phyloP scores from a whole-genome alignment of 1,140 invertebrate species.

The Leptinotarsa defecta region DNA sequence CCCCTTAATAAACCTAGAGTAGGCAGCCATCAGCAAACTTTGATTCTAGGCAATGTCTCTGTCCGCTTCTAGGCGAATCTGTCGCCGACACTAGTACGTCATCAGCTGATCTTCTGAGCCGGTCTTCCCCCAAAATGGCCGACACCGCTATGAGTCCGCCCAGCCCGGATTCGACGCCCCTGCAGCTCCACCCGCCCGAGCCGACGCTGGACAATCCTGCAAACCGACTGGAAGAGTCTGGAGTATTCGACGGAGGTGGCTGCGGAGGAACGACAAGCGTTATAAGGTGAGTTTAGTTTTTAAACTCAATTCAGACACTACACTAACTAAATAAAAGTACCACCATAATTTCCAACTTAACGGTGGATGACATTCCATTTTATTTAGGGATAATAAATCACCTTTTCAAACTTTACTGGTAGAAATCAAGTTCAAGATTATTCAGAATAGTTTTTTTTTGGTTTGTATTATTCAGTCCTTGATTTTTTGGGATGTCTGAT shows the following conservation, averaged over 20 bases:
- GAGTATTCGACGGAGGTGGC: conserved; percentile 52
- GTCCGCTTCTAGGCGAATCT: conserved; percentile 73
- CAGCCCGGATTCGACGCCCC: conserved; percentile 51
- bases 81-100: conserved; percentile 88
- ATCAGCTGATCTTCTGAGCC: conserved; percentile 80
- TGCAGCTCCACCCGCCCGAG: conserved; percentile 41
- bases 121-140: conserved; percentile 72
- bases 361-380: too few relatives aligned
- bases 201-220: conserved; percentile 47
- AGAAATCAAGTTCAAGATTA: too few relatives aligned
- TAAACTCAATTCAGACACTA: too few relatives aligned
- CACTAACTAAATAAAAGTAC: too few relatives aligned
- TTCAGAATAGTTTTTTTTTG: too few relatives aligned
- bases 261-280: conserved; percentile 46
- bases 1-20: conserved; percentile 41
- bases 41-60: conserved; percentile 54
- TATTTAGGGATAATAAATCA: too few relatives aligned
- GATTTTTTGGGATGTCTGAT: too few relatives aligned
- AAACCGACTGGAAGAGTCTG: conserved; percentile 47
- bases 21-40: conserved; percentile 53
- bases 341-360: too few relatives aligned
- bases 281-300: conserved; percentile 35
- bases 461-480: too few relatives aligned
- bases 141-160: conserved; percentile 55
- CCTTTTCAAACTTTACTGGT: too few relatives aligned